Evolutionary conservation across 1,140 invertebrate species (phyloP), one percentile per base, ranked within the genome.

Genomic region (Calycopis cecrops): DNA sequence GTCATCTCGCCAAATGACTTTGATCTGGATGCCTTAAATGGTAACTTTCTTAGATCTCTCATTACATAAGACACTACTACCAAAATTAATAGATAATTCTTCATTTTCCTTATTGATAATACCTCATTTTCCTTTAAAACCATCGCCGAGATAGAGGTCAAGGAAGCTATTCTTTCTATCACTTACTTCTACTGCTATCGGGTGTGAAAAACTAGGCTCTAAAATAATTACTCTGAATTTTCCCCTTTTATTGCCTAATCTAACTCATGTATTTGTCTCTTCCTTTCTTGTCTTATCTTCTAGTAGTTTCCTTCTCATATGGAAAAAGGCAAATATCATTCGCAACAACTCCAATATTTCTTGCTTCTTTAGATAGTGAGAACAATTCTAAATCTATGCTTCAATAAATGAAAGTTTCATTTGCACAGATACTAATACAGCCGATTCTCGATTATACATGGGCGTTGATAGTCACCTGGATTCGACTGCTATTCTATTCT

Each of bases 251-350:
- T 33, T 58, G 14, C 48, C 40, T 38, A 44, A 52, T 3, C 17
- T 57, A 14, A 57, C 55, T 12, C 48, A 51, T 10, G 47, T 58
- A 10, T 38, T 57, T 14, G 48, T 52, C 7, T 52, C 18, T 35
- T 58, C 56, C n/a, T n/a, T n/a, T n/a, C n/a, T n/a, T n/a, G n/a
- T n/a, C 8, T n/a, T 58, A 48, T 17, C 14, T 4, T 37, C 49
- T 14, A 8, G 40, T 17, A 14, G 4, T 3, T 58, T 58, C 21
- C 56, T 40, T 17, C 35, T 1, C 1, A 8, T 6, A 16, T 52
- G 56, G 50, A 52, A 52, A 28, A 17, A 44, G 8, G 50, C 50
- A 4, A 38, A 48, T 17, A 12, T 58, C 7, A 44, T 58, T 35
- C 49, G 37, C n/a, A n/a, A n/a, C n/a, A n/a, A n/a, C n/a, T n/a